Evolutionary conservation across 2,888 invertebrate genomes (phyloP), one percentile per base, ranked within the genome.

Genomic region (Corythucha ciliata): DNA sequence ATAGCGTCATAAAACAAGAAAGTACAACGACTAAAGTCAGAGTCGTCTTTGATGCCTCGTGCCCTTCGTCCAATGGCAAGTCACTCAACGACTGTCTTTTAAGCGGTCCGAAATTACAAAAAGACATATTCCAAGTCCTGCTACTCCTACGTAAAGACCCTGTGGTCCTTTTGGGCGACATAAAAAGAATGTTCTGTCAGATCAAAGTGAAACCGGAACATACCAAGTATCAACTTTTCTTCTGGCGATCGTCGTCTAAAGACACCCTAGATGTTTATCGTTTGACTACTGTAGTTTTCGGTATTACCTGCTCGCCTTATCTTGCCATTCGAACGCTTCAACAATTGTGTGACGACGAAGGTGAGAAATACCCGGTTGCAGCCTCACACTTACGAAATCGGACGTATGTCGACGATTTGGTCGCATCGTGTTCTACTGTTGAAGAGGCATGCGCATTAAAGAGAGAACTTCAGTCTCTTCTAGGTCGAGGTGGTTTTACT

Each of bases 21-120:
- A n/a, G n/a, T n/a, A n/a, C n/a, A n/a, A n/a, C n/a, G n/a, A n/a
- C 63, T 0, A 64, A 63, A 33, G 14, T 64, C 0, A 41, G 64
- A 4, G 64, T 65, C 0, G 65, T 65, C 0, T 66, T 53, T 36
- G 49, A 53, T 26, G 53, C 44, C 2, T 49, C 48, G 5, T 48
- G 37, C 44, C 24, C 16, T 5, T 34, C 53, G 18, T 24, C 41
- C 12, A 24, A 26, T 27, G 47, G 49, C 12, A 44, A 14, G 7
- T 39, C 39, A 14, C 27, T 53, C 6, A 57, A 55, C 16, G 53
- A 53, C 10, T 14, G n/a, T 18, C 18, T 55, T 1, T 26, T 25
- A 12, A 58, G 61, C 1, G 66, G 67, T 0, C 64, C 68, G 1
- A 59, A 56, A 1, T 42, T 67, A 1, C 65, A 68, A 46, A 58